These are phyloP conservation scores for Cheilosia vernalis DNA, from an alignment of 2,888 invertebrate species.

Conservation along the genomic window DNA sequence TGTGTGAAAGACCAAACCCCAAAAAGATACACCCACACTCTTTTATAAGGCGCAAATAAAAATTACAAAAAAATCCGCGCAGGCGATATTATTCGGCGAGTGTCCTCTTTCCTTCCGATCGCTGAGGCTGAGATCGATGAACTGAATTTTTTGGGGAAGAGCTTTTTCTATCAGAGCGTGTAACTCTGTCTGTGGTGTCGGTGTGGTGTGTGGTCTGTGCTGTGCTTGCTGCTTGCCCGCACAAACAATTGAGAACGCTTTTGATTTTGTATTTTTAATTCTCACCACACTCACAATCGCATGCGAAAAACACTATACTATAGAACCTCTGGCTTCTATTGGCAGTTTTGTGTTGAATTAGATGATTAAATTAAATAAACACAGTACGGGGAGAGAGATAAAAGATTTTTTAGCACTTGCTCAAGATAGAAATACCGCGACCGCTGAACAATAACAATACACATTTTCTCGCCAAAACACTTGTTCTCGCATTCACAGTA, in stretches of 20 bases:
- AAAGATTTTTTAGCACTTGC: conserved; percentile 37
- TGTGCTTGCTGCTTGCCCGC: conserved; percentile 30
- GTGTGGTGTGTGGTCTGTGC: neutral
- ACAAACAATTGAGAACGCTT: conserved; percentile 38
- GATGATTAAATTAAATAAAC: conserved; percentile 66
- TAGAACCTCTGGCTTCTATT: conserved; percentile 40
- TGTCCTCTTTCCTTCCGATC: conserved; percentile 78
- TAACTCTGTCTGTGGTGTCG: conserved; percentile 11
- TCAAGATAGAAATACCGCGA: conserved; percentile 43
- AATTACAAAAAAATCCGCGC: conserved; percentile 7
- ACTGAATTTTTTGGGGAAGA: conserved; percentile 78
- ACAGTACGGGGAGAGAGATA: conserved; percentile 10
- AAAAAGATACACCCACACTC: conserved; percentile 25
- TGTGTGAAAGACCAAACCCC: conserved; percentile 15
- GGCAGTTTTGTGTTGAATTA: conserved; percentile 60
- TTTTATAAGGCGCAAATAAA: conserved; percentile 5
- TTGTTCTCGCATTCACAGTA: conserved; percentile 22
- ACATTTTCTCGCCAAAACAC: conserved; percentile 40
- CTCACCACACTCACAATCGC: conserved; percentile 15
- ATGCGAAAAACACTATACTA: conserved; percentile 17
- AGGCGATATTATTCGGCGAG: conserved; percentile 10
- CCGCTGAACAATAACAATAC: conserved; percentile 34
- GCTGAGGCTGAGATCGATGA: conserved; percentile 82
- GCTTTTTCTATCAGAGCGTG: conserved; percentile 62
- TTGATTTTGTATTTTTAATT: conserved; percentile 4